phyloP scores from a whole-genome alignment of 2,797 vertebrate genomes.

The Enoplosus armatus region DNA sequence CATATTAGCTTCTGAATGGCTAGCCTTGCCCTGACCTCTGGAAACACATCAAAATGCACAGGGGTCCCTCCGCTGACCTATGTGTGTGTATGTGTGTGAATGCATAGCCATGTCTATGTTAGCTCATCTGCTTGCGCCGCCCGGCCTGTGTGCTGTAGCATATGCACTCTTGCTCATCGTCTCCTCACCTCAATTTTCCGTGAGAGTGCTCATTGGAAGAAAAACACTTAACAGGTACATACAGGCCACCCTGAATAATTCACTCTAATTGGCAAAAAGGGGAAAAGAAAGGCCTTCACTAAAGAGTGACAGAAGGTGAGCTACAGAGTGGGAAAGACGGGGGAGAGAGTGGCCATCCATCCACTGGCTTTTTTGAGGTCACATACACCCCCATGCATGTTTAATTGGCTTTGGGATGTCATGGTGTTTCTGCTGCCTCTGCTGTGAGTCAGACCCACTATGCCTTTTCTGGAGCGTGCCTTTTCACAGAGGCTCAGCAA shows the following conservation, averaged over 20 bases:
- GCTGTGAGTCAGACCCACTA: conserved; percentile 76
- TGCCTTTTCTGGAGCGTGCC: conserved; percentile 65
- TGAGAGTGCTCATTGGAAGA: conserved; percentile 62
- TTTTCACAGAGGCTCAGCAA: conserved; percentile 71
- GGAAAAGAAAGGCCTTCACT: conserved; percentile 24
- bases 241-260: conserved; percentile 72
- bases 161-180: conserved; percentile 51
- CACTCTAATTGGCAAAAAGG: conserved; percentile 70
- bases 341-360: conserved; percentile 52
- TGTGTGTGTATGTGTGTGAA: conserved; percentile 24
- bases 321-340: conserved; percentile 42
- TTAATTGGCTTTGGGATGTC: conserved; percentile 80
- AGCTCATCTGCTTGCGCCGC: conserved; percentile 44
- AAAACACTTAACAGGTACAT: conserved; percentile 76
- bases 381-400: conserved; percentile 77
- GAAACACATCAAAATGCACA: conserved; percentile 62
- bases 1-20: conserved; percentile 46
- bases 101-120: conserved; percentile 17
- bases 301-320: conserved; percentile 53
- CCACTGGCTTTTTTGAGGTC: conserved; percentile 67
- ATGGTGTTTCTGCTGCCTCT: conserved; percentile 74
- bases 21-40: conserved; percentile 55
- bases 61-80: conserved; percentile 35
- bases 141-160: conserved; percentile 27
- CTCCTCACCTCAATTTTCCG: conserved; percentile 72